Evolutionary conservation across 1,140 invertebrate genomes (phyloP).

Genomic region (Zaprionus africanus): DNA sequence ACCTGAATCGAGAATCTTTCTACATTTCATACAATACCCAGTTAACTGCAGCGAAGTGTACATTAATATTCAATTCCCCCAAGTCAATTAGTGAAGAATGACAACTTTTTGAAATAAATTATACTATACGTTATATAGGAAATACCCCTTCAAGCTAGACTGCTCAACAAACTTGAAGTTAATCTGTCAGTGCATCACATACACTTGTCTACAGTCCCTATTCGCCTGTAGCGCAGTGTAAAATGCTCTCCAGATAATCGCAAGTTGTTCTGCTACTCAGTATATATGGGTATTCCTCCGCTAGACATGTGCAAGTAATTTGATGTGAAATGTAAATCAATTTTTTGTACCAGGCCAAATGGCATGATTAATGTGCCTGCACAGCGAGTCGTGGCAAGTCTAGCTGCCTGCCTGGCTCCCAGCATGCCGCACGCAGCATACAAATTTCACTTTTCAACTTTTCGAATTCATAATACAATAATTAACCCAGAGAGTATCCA

Average conservation of each 20-base stretch:
- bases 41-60: not conserved
- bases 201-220: not conserved
- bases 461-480: conserved; percentile 64
- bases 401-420: conserved; percentile 22
- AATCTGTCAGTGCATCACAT: not conserved
- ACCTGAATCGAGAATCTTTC: no score
- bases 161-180: not conserved
- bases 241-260: conserved; percentile 25
- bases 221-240: not conserved
- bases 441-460: conserved; percentile 79
- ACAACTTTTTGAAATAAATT: not conserved
- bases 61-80: not conserved
- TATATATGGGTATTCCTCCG: not conserved
- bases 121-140: not conserved
- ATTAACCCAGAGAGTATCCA: conserved; percentile 66
- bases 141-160: not conserved
- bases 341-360: conserved; percentile 54
- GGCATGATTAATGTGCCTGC: conserved; percentile 64
- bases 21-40: no score
- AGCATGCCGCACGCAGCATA: conserved; percentile 33
- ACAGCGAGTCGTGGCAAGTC: not conserved
- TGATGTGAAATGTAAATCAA: conserved; percentile 70
- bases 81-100: not conserved
- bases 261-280: conserved; percentile 25
- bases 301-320: conserved; percentile 20